Evolutionary conservation across 2,113 vertebrate genomes (phyloP), one percentile per base, ranked within the genome.

Genomic region (Phodopus roborovskii): DNA sequence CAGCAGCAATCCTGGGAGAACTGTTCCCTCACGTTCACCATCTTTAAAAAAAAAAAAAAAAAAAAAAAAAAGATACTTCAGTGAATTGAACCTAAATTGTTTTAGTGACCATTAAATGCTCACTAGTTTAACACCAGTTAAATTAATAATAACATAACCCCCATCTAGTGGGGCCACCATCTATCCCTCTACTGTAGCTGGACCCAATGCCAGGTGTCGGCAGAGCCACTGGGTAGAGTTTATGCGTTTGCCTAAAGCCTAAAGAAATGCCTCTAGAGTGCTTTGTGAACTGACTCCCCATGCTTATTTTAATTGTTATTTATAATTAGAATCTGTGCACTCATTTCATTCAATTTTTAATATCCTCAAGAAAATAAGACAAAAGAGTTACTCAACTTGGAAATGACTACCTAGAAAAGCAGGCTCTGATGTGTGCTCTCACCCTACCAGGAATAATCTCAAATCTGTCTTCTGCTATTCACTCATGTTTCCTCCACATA

Each of bases 101-200:
- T 98, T 98, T 97, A 97, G 88, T 97, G 96, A 98, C 81, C 71
- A 94, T 98, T 98, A 98, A 98, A 98, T 98, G 96, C 82, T 74
- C 93, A 97, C 94, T 97, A 97, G 98, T 98, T 98, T 98, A 98
- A 96, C 91, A 97, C 62, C 45, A 97, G 92, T 97, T 98, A 97
- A 97, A 98, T 42, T 98, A 88, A 93, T 96, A 98, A 98, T 98
- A 98, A 98, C 96, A 97, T 90, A 93, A 97, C 91, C 94, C 75
- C 97, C 45, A 74, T 94, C 68, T 91, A 96, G 94, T 79, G 97
- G 84, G 98, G 71, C 89, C 97, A 93, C 96, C 93, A 95, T 97
- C 60, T 96, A 9, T 97, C 97, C 96, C 97, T 95, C 74, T 71
- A 97, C 98, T 97, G 97, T 90, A 97, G 66, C 86, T 97, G 92